Evolutionary conservation across 2,888 invertebrate genomes (phyloP), one percentile per base, ranked within the genome.

Genomic region (Harpalus rufipes): DNA sequence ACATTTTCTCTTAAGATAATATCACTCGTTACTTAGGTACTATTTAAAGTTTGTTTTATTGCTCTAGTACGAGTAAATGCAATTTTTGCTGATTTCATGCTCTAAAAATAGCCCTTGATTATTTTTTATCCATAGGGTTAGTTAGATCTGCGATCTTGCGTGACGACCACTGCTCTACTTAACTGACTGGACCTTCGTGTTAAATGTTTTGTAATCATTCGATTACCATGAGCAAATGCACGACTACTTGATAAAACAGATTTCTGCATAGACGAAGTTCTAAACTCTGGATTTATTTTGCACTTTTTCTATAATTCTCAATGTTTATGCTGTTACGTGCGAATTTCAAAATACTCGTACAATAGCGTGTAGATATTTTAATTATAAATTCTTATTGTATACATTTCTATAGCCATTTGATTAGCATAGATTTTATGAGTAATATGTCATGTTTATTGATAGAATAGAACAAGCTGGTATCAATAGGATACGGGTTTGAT

Each of bases 141-240:
- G 76, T 32, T 83, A 41, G 83, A 74, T 83, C 82, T 72, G 39
- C 58, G 7, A 21, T 58, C 83, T 83, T 21, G 83, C 83, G 83
- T 83, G 83, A 81, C 65, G 32, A 44, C 74, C 39, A 39, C 16
- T 83, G 83, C 83, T 41, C 83, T 76, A 83, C 83, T 83, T 83
- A 59, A 74, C 74, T 21, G 61, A 59, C 72, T 83, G 74, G 61
- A 74, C 83, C 44, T 83, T 83, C 83, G 83, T 83, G 83, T 74
- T 83, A 83, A 83, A 83, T 81, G 81, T 81, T 65, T 65, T 81
- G 81, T 81, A 81, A 65, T 83, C 74, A 83, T 83, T 76, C 25
- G 83, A 83, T 83, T 83, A 58, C 21, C 21, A 56, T 21, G 51
- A 76, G 44, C 58, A 32, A 78, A 10, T 78, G 78, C 78, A 78